Evolutionary conservation across 1,140 invertebrate genomes (phyloP).

Genomic region (Harlomillsia oculata): DNA sequence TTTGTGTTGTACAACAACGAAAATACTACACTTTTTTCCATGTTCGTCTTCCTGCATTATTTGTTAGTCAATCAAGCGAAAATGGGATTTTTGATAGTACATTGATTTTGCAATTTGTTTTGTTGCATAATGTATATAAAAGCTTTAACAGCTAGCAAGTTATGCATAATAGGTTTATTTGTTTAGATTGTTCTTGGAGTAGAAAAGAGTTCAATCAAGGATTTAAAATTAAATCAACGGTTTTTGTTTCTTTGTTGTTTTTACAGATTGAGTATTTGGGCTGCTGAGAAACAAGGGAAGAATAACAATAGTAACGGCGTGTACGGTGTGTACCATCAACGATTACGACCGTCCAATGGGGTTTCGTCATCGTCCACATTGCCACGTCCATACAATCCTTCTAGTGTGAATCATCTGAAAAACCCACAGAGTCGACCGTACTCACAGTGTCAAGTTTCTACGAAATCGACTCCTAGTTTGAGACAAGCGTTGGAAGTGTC

Average conservation of each 20-base stretch:
- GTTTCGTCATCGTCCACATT: constrained; percentile 4
- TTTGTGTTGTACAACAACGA: too few relatives aligned
- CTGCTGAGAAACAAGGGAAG: constrained; percentile 9
- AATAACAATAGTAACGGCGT: neutral
- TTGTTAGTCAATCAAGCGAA: too few relatives aligned
- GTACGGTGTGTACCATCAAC: constrained; percentile 1
- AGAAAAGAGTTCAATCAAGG: too few relatives aligned
- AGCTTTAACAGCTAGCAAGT: too few relatives aligned
- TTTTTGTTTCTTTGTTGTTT: constrained; percentile 9
- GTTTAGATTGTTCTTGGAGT: too few relatives aligned
- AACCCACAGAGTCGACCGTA: neutral
- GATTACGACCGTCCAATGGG: neutral
- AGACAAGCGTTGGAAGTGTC: constrained; percentile 21
- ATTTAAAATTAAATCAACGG: too few relatives aligned
- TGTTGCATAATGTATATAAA: too few relatives aligned
- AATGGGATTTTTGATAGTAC: too few relatives aligned
- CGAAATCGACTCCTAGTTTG: constrained; percentile 28
- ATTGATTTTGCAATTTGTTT: too few relatives aligned
- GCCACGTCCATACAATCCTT: constrained; percentile 7
- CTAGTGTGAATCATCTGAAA: neutral
- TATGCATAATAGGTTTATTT: too few relatives aligned
- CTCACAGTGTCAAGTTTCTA: constrained; percentile 9
- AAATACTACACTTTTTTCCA: too few relatives aligned
- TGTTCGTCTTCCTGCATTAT: too few relatives aligned
- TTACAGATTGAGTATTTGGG: constrained; percentile 25